Evolutionary conservation across 1,140 invertebrate genomes (phyloP), one percentile per base, ranked within the genome.

Genomic region (Macrocentrus cingulum): DNA sequence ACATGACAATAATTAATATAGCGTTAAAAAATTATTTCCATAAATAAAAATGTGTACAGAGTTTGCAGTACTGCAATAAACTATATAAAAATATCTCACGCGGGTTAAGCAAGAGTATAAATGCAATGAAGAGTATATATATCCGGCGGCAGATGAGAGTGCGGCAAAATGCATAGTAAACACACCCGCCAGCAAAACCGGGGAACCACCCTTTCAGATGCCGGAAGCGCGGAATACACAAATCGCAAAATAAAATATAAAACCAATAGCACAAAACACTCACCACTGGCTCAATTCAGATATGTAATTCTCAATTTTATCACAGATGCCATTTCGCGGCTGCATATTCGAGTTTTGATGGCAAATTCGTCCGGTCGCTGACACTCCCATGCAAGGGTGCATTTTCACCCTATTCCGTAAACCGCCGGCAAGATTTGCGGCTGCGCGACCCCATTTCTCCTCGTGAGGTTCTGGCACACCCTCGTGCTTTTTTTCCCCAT

Each of bases 231-330:
- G n/a, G 19, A 44, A 39, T 13, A 29, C 50, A 37, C 18, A 42
- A 41, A 1, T 9, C 15, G 29, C 16, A 48, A 52, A 36, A 56
- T 44, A 61, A 62, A 69, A 68, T 51, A 64, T 62, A 45, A 37
- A 56, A 57, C 58, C 36, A 16, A 32, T 48, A 49, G 55, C 13
- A 59, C 50, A 61, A 36, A 65, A 69, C n/a, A 81, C 80, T 76
- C 80, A 84, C 86, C 86, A 87, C 80, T 84, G 83, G 72, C 84
- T 83, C 22, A 87, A 77, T 66, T 87, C 85, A 25, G 83, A 84
- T 69, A 87, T 80, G 72, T 86, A 86, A 70, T 80, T 80, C 68
- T 86, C 84, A 58, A 86, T 79, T 82, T 85, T 85, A 69, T 85
- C 82, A 76, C 84, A 86, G 67, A 86, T 80, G 68, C 79, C 81